Evolutionary conservation across 2,113 vertebrate species (phyloP), one percentile per base, ranked within the genome.

Genomic region (Nibea coibor): DNA sequence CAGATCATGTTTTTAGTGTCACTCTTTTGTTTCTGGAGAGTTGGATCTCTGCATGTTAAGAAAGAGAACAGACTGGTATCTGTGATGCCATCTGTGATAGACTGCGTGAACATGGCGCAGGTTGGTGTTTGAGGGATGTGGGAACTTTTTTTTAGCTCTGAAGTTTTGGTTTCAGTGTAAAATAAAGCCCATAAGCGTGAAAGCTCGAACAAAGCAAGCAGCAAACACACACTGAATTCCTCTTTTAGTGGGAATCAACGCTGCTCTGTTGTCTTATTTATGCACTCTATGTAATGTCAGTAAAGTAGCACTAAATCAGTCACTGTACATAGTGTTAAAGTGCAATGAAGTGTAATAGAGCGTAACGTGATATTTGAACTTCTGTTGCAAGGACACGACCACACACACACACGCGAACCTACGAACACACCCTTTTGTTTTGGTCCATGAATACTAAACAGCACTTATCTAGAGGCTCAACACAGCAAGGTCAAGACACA

Each of bases 401-500:
- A 3, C 50, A 35, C 50, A 39, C 62, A 43, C n/a, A 59, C n/a
- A 71, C 67, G 45, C 63, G 50, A 31, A 31, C 28, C 35, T 22
- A 57, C n/a, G 26, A n/a, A 24, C n/a, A 58, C n/a, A 57, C 67
- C 57, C 50, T 28, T 78, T 80, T 93, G 86, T 91, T 93, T 87
- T 87, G 63, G 53, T 69, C 48, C 28, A 54, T 86, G 73, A 78
- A 89, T 54, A 69, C 75, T 82, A 80, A 92, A 84, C 91, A 85
- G 24, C 28, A 54, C 66, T 82, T 86, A 69, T 83, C 79, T 69
- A 39, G 8, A 85, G 76, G 83, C 72, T 80, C 81, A 86, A 74
- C 80, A 88, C 20, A 75, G 64, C 81, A 90, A 92, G 89, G 85
- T 91, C 85, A 87, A 77, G 28, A 58, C 26, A 11, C 22, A 24